These are phyloP conservation scores for Pammene fasciana DNA, from an alignment of 2,888 invertebrate genomes.

Conservation along the genomic window DNA sequence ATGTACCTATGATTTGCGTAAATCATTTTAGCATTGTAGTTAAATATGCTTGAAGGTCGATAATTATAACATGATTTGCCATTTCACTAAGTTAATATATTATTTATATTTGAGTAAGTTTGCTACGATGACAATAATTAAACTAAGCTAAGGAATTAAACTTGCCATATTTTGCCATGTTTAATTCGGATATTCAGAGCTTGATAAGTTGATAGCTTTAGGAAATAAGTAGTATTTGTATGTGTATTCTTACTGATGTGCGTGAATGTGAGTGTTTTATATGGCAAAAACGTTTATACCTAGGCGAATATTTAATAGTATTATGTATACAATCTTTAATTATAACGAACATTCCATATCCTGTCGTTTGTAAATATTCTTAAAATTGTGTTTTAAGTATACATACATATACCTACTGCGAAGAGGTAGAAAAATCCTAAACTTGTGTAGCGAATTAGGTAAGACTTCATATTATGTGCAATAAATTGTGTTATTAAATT, in stretches of 20 bases:
- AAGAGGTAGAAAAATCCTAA: background rate
- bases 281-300: slow-evolving; percentile 3
- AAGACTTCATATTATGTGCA: slow-evolving; percentile 57
- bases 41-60: slow-evolving; percentile 44
- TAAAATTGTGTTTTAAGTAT: slow-evolving; percentile 51
- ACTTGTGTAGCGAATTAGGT: background rate
- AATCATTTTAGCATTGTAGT: slow-evolving; percentile 43
- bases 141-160: slow-evolving; percentile 72
- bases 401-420: too few relatives aligned
- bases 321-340: too few relatives aligned
- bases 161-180: slow-evolving; percentile 79
- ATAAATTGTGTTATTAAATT: slow-evolving; percentile 61
- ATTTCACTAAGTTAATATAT: slow-evolving; percentile 50
- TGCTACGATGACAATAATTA: slow-evolving; percentile 33
- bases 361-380: slow-evolving; percentile 39
- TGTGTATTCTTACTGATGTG: background rate
- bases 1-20: slow-evolving; percentile 37
- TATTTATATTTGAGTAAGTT: slow-evolving; percentile 31
- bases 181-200: slow-evolving; percentile 61
- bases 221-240: background rate
- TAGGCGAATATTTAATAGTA: background rate
- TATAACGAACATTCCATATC: slow-evolving; percentile 5
- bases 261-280: slow-evolving; percentile 13
- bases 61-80: slow-evolving; percentile 51
- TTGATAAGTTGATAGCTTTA: slow-evolving; percentile 8